phyloP scores from a whole-genome alignment of 1,140 invertebrate species.

The Lepidurus arcticus region DNA sequence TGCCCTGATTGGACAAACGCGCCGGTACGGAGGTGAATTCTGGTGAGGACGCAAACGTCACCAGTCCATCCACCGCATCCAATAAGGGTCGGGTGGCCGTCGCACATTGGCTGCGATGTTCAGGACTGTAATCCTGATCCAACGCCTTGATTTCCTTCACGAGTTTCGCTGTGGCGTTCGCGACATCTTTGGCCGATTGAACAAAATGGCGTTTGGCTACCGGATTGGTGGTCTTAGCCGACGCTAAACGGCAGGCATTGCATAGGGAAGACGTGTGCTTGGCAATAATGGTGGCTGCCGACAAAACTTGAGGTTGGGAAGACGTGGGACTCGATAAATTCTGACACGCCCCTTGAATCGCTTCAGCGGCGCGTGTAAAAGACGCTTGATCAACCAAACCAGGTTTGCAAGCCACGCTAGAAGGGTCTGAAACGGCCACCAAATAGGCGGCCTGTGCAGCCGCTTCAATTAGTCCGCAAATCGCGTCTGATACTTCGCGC shows the following conservation, averaged over 20 bases:
- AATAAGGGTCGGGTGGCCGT: slow-evolving; percentile 77
- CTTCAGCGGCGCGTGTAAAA: slow-evolving; percentile 74
- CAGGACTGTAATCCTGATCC: slow-evolving; percentile 73
- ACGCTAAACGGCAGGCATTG: slow-evolving; percentile 87
- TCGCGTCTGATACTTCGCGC: slow-evolving; percentile 71
- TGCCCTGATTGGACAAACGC: slow-evolving; percentile 72
- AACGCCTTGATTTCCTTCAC: slow-evolving; percentile 92
- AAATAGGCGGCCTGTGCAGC: slow-evolving; percentile 90
- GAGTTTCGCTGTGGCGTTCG: slow-evolving; percentile 87
- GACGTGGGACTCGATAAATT: slow-evolving; percentile 67
- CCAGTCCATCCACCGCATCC: slow-evolving; percentile 87
- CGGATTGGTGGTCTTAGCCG: slow-evolving; percentile 84
- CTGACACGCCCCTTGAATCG: slow-evolving; percentile 81
- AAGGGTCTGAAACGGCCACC: slow-evolving; percentile 85
- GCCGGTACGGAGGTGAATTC: slow-evolving; percentile 90
- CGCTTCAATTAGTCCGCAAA: slow-evolving; percentile 89
- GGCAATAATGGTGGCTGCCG: slow-evolving; percentile 87
- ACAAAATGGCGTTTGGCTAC: slow-evolving; percentile 95
- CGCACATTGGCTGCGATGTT: slow-evolving; percentile 67
- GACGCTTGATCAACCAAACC: slow-evolving; percentile 88
- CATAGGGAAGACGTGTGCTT: slow-evolving; percentile 94
- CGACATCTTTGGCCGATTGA: slow-evolving; percentile 94
- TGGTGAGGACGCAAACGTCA: slow-evolving; percentile 83
- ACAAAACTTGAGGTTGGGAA: slow-evolving; percentile 77
- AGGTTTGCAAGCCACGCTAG: slow-evolving; percentile 79